Evolutionary conservation across 2,797 vertebrate genomes (phyloP).

Genomic region (Ceryle rudis): DNA sequence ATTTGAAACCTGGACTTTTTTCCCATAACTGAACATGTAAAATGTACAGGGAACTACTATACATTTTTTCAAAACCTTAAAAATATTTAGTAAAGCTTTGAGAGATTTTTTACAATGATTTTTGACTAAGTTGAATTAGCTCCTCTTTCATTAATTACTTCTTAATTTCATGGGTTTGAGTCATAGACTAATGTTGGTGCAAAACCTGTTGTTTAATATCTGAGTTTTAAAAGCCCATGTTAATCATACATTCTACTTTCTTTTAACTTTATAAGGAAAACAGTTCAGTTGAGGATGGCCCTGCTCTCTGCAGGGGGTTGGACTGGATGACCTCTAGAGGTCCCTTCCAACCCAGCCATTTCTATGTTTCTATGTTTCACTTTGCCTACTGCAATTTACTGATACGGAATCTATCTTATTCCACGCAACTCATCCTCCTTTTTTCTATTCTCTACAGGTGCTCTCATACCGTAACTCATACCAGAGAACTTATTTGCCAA

Average conservation of each 20-base stretch:
- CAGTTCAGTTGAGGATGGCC: background rate
- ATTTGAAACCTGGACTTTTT: background rate
- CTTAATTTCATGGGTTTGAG: background rate
- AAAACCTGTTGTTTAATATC: background rate
- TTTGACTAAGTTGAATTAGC: background rate
- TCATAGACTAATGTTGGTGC: background rate
- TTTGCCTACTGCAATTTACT: background rate
- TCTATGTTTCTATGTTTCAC: no score
- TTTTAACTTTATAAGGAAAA: background rate
- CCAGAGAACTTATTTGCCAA: background rate
- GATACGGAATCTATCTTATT: background rate
- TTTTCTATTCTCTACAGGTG: background rate
- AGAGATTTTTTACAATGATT: accelerated
- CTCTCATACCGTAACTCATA: background rate
- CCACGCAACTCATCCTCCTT: background rate
- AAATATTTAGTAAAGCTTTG: background rate
- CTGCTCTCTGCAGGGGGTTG: no score
- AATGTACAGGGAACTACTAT: accelerated
- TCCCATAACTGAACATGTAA: background rate
- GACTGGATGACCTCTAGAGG: no score
- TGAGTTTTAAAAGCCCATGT: background rate
- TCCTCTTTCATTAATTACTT: background rate
- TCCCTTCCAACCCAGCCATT: no score
- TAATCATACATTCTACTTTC: background rate
- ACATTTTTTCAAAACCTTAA: background rate